phyloP scores from a whole-genome alignment of 2,113 vertebrate genomes.

The Mesembrinibis cayennensis region DNA sequence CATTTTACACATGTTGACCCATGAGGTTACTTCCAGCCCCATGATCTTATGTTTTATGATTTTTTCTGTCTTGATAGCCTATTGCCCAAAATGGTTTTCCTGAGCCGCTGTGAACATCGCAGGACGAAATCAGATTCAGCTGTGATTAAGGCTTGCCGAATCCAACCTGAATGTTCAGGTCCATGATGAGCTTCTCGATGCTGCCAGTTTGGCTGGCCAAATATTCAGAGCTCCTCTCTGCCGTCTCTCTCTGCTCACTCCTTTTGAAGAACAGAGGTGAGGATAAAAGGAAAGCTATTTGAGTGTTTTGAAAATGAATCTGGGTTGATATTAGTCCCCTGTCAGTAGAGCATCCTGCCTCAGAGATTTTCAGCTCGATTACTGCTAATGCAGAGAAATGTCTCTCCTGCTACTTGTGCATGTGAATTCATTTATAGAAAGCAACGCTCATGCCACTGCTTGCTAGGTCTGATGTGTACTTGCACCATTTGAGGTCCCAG shows the following conservation, averaged over 20 bases:
- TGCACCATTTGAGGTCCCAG: background rate
- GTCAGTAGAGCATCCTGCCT: background rate
- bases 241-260: background rate
- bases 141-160: background rate
- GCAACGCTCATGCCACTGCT: accelerated
- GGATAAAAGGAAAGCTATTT: background rate
- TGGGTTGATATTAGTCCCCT: background rate
- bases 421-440: background rate
- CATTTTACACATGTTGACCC: background rate
- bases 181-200: accelerated
- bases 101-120: background rate
- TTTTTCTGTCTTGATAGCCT: background rate
- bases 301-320: background rate
- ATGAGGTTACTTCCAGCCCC: background rate
- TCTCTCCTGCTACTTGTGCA: background rate
- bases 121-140: background rate
- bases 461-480: background rate
- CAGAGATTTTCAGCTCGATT: background rate
- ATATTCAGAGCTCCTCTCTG: background rate
- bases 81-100: background rate
- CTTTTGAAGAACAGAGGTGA: background rate
- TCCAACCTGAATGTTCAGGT: background rate
- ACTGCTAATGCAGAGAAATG: background rate
- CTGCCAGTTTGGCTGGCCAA: too few species aligned
- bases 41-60: background rate